Evolutionary conservation across 2,797 vertebrate genomes (phyloP), one percentile per base, ranked within the genome.

Genomic region (Todus mexicanus): DNA sequence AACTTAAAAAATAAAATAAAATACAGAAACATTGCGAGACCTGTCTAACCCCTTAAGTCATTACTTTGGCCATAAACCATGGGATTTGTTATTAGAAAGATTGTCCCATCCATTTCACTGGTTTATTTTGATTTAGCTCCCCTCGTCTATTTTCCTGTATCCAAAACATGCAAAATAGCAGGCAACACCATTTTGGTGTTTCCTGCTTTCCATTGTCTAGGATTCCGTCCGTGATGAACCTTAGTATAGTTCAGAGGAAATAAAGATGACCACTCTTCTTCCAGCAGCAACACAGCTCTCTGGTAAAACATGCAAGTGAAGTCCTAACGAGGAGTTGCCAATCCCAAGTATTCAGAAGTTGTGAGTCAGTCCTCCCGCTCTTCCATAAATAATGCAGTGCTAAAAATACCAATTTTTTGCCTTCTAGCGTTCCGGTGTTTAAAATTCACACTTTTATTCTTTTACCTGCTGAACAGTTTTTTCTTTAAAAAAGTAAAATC

Each of bases 281-380:
- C 40, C 75, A 87, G 37, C 66, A 87, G 82, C 85, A 83, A 27
- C 72, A 27, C 15, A 72, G 40, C 11, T 68, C 65, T 64, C 53
- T 89, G 64, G 25, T 75, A 33, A 69, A 76, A 40, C 37, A 11
- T 54, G 16, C 72, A 31, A 89, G 40, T 70, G 87, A 76, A 64
- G 91, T 91, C 50, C 66, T 89, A 37, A 21, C 1, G 17, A 60
- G 59, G 43, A 21, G 21, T 66, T 76, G 37, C 48, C 60, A 85
- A 27, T 94, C 69, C 60, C 40, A 87, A 35, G 69, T 68, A 54
- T 91, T 87, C 82, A 85, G 74, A 47, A 89, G 69, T 21, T 53
- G 64, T 83, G 89, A 94, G 84, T 93, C 93, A 94, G 84, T 71
- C 75, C 20, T 85, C 64, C 72, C 26, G n/a, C 47, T 90, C 53